phyloP scores from a whole-genome alignment of 2,888 invertebrate species.

The Cancer borealis region DNA sequence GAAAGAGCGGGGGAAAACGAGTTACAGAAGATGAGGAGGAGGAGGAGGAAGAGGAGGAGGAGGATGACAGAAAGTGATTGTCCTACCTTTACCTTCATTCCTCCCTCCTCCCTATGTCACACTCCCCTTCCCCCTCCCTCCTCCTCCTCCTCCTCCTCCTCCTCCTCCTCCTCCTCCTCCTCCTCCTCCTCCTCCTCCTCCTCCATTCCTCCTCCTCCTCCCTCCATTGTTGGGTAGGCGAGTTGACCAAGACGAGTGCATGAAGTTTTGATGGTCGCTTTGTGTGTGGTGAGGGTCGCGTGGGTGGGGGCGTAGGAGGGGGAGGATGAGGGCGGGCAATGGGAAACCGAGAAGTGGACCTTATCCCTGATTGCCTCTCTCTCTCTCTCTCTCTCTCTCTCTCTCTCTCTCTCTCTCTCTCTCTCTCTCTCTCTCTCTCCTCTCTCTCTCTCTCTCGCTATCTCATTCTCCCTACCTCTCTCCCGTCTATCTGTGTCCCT shows the following conservation, averaged over 20 bases:
- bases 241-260: not conserved
- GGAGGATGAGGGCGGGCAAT: not conserved
- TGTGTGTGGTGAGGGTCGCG: not conserved
- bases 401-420: constrained; percentile 32
- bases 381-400: constrained; percentile 32
- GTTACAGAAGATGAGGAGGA: too few relatives aligned
- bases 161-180: not conserved
- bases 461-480: too few relatives aligned
- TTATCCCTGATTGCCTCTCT: constrained; percentile 22
- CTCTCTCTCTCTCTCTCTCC: constrained; percentile 15
- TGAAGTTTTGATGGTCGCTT: constrained; percentile 18
- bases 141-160: not conserved
- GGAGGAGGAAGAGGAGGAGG: too few relatives aligned
- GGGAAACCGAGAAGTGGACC: constrained; percentile 27
- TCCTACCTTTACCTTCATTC: not conserved
- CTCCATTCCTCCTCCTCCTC: not conserved
- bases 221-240: not conserved
- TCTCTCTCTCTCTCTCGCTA: not conserved
- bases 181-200: too few relatives aligned
- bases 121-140: not conserved
- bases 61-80: not conserved
- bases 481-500: too few relatives aligned
- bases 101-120: too few relatives aligned
- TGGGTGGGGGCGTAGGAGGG: too few relatives aligned
- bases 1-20: too few relatives aligned